Evolutionary conservation across 2,113 vertebrate species (phyloP).

Genomic region (Cyprinus carpio): DNA sequence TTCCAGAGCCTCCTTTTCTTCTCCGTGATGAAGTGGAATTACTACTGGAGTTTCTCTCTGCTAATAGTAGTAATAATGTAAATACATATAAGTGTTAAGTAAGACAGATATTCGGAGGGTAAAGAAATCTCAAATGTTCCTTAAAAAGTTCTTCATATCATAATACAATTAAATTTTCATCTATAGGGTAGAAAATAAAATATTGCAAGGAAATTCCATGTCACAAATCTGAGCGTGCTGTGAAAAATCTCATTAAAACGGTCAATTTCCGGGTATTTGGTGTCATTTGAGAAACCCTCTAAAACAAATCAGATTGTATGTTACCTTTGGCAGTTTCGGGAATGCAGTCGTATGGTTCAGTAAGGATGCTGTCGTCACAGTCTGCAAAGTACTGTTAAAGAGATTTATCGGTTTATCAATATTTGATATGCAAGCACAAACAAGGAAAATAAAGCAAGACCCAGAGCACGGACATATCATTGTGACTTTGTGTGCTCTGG

Average conservation of each 20-base stretch:
- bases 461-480: neutral
- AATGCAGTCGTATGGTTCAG: slow-evolving; percentile 75
- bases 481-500: too few species aligned
- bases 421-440: neutral
- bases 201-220: neutral
- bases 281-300: neutral
- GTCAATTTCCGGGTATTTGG: neutral
- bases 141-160: too few species aligned
- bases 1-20: slow-evolving; percentile 78
- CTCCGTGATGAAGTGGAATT: slow-evolving; percentile 68
- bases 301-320: neutral
- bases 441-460: neutral
- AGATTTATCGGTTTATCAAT: neutral
- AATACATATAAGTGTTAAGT: neutral
- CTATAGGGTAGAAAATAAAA: neutral
- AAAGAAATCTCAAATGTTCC: too few species aligned
- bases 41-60: slow-evolving; percentile 53
- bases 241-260: neutral
- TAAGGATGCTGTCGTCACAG: slow-evolving; percentile 79
- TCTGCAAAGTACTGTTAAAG: slow-evolving; percentile 78
- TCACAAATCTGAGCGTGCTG: neutral
- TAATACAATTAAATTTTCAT: too few species aligned
- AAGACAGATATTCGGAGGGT: neutral
- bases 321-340: slow-evolving; percentile 76
- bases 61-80: slow-evolving; percentile 48